A percentile compares a stretch with the other conserved stretches of the same genome.
Evolutionary conservation across 2,888 invertebrate species (phyloP).

Genomic region (Agonopterix arenella): DNA sequence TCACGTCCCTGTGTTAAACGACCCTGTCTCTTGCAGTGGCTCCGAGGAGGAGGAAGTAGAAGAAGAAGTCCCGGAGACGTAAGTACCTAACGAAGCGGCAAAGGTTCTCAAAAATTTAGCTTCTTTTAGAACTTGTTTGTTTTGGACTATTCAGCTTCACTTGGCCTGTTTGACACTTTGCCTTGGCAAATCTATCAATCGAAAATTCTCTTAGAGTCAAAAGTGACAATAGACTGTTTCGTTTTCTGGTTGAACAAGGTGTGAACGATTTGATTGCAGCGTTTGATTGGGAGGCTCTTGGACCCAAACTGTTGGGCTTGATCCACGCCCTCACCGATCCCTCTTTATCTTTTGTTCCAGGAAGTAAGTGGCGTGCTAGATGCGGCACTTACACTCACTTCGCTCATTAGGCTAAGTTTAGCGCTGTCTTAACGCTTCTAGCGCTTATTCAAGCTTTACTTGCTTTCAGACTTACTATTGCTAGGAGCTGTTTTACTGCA

Average conservation of each 20-base stretch:
- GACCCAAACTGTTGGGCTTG: slow-evolving; percentile 48
- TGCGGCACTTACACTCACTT: slow-evolving; percentile 67
- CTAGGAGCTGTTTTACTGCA: slow-evolving; percentile 40
- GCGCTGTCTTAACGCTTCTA: slow-evolving; percentile 59
- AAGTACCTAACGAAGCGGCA: slow-evolving; percentile 63
- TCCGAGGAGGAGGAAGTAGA: slow-evolving; percentile 86
- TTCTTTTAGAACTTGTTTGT: slow-evolving; percentile 53
- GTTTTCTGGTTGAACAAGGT: slow-evolving; percentile 28
- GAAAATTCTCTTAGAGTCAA: slow-evolving; percentile 27
- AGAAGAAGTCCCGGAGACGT: slow-evolving; percentile 86
- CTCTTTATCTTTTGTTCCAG: slow-evolving; percentile 75
- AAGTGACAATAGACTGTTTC: slow-evolving; percentile 20
- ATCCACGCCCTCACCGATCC: slow-evolving; percentile 68
- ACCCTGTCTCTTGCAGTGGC: slow-evolving; percentile 62
- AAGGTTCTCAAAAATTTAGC: slow-evolving; percentile 23
- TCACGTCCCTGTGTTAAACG: slow-evolving; percentile 16
- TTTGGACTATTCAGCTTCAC: slow-evolving; percentile 61
- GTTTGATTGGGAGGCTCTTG: slow-evolving; percentile 41
- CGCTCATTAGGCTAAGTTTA: slow-evolving; percentile 65
- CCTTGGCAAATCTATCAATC: slow-evolving; percentile 51
- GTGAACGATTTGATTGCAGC: slow-evolving; percentile 43
- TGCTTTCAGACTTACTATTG: slow-evolving; percentile 51
- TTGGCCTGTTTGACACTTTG: slow-evolving; percentile 56
- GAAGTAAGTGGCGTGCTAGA: slow-evolving; percentile 76
- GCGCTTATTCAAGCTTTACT: slow-evolving; percentile 56